These are phyloP conservation scores for Pygmarrhopalites habei DNA, from an alignment of 1,140 invertebrate species.

Conservation along the genomic window DNA sequence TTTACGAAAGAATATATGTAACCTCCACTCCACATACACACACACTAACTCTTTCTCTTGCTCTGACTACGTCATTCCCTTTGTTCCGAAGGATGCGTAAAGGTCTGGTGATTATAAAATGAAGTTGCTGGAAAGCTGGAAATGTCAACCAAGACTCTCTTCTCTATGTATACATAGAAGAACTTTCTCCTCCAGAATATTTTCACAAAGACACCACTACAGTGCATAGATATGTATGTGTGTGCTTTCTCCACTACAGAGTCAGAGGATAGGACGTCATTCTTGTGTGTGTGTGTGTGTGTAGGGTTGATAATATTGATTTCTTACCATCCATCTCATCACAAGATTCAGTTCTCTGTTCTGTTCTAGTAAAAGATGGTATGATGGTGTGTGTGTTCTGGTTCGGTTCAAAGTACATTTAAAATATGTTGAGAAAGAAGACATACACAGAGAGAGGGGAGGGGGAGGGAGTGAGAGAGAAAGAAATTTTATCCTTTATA, in stretches of 20 bases:
- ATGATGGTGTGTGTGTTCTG: no score
- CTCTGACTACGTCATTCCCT: background rate
- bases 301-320: no score
- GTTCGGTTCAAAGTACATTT: no score
- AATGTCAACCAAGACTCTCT: slow-evolving; percentile 19
- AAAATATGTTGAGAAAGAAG: no score
- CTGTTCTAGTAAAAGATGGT: no score
- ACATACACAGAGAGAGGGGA: no score
- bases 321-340: background rate
- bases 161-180: background rate
- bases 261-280: no score
- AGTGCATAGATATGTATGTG: background rate
- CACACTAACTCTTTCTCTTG: background rate
- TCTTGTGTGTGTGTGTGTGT: no score
- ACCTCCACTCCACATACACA: background rate
- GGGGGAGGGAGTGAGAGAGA: no score
- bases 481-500: no score
- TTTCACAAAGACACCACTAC: no score
- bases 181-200: background rate
- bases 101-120: slow-evolving; percentile 10
- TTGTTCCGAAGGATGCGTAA: background rate
- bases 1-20: background rate
- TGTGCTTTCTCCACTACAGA: background rate
- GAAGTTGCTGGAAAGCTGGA: slow-evolving; percentile 23
- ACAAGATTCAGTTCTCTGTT: no score